Conservation (phyloP, 2,797 vertebrate genomes). For the Sylvia borin region DNA sequence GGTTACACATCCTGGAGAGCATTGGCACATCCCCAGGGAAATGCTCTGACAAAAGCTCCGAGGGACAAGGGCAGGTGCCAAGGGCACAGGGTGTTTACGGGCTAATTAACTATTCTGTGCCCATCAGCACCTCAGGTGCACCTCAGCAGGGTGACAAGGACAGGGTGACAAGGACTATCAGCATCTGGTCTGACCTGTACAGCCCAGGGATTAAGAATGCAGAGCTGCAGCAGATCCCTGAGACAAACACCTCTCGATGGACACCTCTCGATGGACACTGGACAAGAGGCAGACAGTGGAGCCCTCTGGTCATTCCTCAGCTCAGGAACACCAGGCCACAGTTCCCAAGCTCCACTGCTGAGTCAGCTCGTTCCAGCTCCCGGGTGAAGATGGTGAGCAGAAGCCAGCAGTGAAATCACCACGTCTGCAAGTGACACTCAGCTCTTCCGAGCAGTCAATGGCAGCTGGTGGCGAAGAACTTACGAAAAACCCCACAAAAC, state of each 20-base stretch:
- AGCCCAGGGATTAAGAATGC: neutral
- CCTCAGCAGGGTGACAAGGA: fast-evolving
- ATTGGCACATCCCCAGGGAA: neutral
- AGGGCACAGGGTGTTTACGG: neutral
- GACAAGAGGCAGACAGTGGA: neutral
- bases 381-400: neutral
- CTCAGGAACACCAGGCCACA: neutral
- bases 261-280: neutral
- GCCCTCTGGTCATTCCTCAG: neutral
- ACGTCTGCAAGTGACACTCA: neutral
- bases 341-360: neutral
- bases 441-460: neutral
- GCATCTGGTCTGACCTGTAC: neutral
- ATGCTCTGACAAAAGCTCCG: fast-evolving
- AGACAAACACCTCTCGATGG: fast-evolving
- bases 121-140: neutral
- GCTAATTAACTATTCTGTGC: neutral
- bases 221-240: neutral
- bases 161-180: fast-evolving
- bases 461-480: neutral
- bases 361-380: neutral
- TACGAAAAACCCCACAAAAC: neutral
- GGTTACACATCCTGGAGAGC: neutral
- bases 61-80: fast-evolving
- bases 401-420: neutral